These are phyloP conservation scores for Anthophora plumipes DNA, from an alignment of 2,888 invertebrate species.

Conservation along the genomic window DNA sequence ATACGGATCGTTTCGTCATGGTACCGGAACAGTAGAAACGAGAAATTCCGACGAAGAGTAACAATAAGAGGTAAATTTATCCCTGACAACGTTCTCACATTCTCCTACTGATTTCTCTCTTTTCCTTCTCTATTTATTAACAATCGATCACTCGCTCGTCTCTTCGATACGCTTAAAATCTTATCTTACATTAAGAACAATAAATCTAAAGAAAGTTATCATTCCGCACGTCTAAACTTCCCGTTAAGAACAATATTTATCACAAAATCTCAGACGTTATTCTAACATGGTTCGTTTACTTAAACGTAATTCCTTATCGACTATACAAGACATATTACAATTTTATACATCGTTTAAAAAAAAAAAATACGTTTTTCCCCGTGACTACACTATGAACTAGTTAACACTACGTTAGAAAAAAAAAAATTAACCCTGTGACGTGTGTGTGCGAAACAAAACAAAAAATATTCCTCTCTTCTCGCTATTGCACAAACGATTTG, in stretches of 20 bases:
- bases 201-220: not conserved
- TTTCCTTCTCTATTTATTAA: slow-evolving; percentile 26
- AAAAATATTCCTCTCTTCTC: not conserved
- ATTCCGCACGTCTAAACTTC: not conserved
- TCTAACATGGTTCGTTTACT: slow-evolving; percentile 8
- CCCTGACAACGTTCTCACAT: not conserved
- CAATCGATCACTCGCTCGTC: not conserved
- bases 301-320: slow-evolving; percentile 11
- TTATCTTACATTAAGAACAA: not conserved
- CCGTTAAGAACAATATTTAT: slow-evolving; percentile 3
- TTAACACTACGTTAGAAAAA: not conserved
- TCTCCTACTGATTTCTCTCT: no score
- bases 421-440: slow-evolving; percentile 37
- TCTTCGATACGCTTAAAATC: not conserved
- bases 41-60: slow-evolving; percentile 7
- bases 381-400: not conserved
- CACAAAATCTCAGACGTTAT: slow-evolving; percentile 13
- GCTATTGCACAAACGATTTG: slow-evolving; percentile 30
- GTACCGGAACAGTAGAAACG: slow-evolving; percentile 26
- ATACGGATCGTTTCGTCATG: slow-evolving; percentile 17
- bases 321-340: not conserved
- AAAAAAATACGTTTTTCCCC: not conserved
- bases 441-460: slow-evolving; percentile 8
- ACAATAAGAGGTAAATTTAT: slow-evolving; percentile 23
- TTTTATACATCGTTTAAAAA: not conserved